Base-by-base conservation (phyloP, 2,888 invertebrate genomes). In the Trachelus troglodyta region DNA sequence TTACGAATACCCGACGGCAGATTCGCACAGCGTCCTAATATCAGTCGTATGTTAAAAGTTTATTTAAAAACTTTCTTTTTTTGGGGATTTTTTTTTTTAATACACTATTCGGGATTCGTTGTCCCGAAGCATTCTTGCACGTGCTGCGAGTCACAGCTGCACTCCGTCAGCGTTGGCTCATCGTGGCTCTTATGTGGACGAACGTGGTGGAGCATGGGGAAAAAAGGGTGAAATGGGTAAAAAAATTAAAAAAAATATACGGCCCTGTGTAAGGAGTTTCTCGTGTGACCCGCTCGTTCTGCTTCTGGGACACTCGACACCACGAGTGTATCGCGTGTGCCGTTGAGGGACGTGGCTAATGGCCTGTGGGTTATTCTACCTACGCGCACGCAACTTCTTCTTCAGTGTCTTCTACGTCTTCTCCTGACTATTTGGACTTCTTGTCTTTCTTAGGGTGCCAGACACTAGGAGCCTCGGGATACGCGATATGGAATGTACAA, bases 261-360 rank as follows among this genome's bases (percentile, higher is more conserved):
- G 83, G 82, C 81, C 78, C 83, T 76, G 80, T 80, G 75, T 75
- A 76, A 80, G 82, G 83, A 88, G 89, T 90, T 87, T 90, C 90
- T 90, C 89, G 85, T 88, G 85, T 89, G 87, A 89, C 89, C 83
- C 88, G 88, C 83, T 85, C 78, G 71, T 34, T 73, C 77, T 79
- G 82, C 79, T 80, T 81, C 81, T 77, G 81, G 82, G 90, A 89
- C 85, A 91, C 85, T 86, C 87, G 90, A 90, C 87, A 90, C 87
- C 86, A 82, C 77, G 79, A 84, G 87, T 88, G 87, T 87, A 89
- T 90, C 87, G 88, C 89, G 88, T 88, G 87, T 87, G 87, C 86
- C 87, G 84, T 75, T 77, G 81, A 81, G 86, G 80, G 86, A 87
- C 87, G 88, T 85, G 85, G 87, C 88, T 90, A 90, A 90, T 90